phyloP scores from a whole-genome alignment of 2,797 vertebrate genomes.

The Mus minutoides region DNA sequence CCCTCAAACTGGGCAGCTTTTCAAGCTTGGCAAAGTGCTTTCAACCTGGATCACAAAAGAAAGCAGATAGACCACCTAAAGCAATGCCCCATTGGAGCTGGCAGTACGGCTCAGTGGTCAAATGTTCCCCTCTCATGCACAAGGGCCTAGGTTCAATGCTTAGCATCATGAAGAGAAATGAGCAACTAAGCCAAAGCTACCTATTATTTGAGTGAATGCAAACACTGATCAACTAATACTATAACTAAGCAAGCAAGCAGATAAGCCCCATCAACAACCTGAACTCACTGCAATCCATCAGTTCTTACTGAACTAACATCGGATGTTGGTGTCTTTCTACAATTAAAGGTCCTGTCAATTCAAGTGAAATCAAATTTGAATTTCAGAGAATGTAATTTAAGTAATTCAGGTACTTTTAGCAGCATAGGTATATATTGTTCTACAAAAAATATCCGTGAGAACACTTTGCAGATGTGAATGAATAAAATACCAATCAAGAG shows the following conservation, averaged over 20 bases:
- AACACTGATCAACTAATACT: background rate
- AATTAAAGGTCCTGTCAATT: conserved; percentile 43
- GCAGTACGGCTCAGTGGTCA: background rate
- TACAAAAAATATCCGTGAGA: conserved; percentile 37
- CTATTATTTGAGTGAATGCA: background rate
- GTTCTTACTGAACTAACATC: conserved; percentile 37
- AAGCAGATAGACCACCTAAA: background rate
- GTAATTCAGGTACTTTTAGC: conserved; percentile 36
- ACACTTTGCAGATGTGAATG: conserved; percentile 15
- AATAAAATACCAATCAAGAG: conserved; percentile 62
- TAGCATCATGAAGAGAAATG: background rate
- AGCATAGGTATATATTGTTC: background rate
- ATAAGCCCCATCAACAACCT: conserved; percentile 12
- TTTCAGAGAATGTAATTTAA: conserved; percentile 45
- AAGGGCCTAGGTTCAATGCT: background rate
- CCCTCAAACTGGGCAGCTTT: background rate
- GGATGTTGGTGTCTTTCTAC: background rate
- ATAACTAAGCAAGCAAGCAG: conserved; percentile 39
- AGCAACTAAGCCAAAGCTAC: background rate
- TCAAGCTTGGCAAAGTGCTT: background rate
- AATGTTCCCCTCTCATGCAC: background rate
- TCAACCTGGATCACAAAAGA: background rate
- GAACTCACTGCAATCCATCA: background rate
- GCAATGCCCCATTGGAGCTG: background rate
- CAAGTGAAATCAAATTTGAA: conserved; percentile 59